Base-by-base conservation (phyloP, 2,113 vertebrate species). In the Oryzias curvinotus region DNA sequence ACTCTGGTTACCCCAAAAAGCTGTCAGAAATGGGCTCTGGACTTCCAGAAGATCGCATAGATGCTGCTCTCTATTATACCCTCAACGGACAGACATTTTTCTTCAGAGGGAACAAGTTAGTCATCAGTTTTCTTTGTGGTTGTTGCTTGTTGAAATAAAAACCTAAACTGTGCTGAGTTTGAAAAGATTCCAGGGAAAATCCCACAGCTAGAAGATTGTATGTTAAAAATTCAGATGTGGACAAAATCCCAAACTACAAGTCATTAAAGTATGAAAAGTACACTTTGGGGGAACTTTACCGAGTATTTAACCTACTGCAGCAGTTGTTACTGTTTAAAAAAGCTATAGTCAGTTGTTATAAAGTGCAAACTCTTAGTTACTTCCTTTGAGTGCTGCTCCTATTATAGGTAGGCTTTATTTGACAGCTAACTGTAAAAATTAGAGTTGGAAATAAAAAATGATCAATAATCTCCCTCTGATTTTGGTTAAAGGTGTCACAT, bases 81-180 rank as follows among this genome's bases (percentile, higher is more conserved):
- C 93, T 92, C 42, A 97, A 88, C 1, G 95, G 96, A 54, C 93
- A 94, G 83, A 97, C 95, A 0, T 97, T 92, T 83, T 96, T 91
- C 87, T 97, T 96, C 89, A 78, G 93, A 25, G 95, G 88, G 81
- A 93, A 92, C 85, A 94, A 95, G 96, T 97, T 61, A 90, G 92
- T 92, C 81, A 62, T 62, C 43, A 36, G 52, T 17, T 17, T 57
- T 12, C 16, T 15, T 62, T 10, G 62, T 43, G 47, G 5, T 15
- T 7, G 42, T 10, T 3, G 14, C 52, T 51, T 61, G 18, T 57
- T 45, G 7, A 36, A 36, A 17, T 58, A 41, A n/a, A 21, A 12
- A 21, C 25, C n/a, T 23, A 63, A 52, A n/a, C 44, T 51, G 5
- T 14, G 13, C 18, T 7, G 5, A 52, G 45, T 21, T 70, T 66